These are phyloP conservation scores for Periophthalmus modestus DNA, from an alignment of 2,113 vertebrate genomes.

Conservation along the genomic window DNA sequence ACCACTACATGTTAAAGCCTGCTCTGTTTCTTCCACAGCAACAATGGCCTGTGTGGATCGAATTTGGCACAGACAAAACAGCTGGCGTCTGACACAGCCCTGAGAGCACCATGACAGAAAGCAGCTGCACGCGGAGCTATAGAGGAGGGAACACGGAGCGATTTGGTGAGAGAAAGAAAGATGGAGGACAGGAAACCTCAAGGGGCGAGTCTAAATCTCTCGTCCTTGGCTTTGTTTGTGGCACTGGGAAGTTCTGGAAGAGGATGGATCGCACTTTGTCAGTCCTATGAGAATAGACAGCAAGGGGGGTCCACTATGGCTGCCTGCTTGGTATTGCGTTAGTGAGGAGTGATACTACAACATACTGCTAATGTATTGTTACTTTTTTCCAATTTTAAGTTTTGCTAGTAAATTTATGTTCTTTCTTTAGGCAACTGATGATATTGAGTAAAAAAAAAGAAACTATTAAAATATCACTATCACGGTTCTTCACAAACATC, in stretches of 20 bases:
- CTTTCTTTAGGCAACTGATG: no score
- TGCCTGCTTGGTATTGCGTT: conserved; percentile 43
- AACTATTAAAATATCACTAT: no score
- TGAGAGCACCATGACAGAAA: conserved; percentile 57
- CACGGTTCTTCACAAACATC: no score
- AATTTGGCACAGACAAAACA: conserved; percentile 52
- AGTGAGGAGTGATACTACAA: neutral
- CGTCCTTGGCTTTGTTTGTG: conserved; percentile 30
- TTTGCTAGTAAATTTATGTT: no score
- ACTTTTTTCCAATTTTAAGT: no score
- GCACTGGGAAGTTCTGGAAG: conserved; percentile 51
- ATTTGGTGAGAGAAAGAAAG: conserved; percentile 39
- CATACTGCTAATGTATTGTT: no score
- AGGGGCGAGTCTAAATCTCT: conserved; percentile 40
- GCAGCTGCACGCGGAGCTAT: conserved; percentile 55
- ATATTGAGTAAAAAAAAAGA: no score
- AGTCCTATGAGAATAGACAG: conserved; percentile 39
- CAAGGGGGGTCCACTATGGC: conserved; percentile 51
- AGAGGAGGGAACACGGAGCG: conserved; percentile 44
- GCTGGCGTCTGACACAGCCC: conserved; percentile 58
- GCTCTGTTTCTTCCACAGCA: conserved; percentile 38
- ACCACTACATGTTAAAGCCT: conserved; percentile 10
- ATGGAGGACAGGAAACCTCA: conserved; percentile 35
- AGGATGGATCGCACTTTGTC: conserved; percentile 48
- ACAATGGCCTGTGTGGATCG: conserved; percentile 40